phyloP scores from a whole-genome alignment of 1,140 invertebrate species.

The Sarcophaga bullata region DNA sequence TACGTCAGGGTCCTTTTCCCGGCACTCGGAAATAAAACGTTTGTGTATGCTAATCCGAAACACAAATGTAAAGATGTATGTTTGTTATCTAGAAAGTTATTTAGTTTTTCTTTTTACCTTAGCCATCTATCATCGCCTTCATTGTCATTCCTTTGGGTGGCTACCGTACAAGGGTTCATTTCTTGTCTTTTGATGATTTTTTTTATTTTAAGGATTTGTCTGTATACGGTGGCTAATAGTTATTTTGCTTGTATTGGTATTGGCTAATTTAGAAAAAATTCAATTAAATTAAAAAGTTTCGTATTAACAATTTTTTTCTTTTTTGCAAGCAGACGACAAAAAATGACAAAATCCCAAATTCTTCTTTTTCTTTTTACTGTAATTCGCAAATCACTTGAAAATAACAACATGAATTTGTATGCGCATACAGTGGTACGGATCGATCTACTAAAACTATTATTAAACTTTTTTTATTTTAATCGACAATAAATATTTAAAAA shows the following conservation, averaged over 20 bases:
- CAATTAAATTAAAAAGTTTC: neutral
- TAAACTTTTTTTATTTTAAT: too few relatives aligned
- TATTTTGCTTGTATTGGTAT: neutral
- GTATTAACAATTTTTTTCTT: neutral
- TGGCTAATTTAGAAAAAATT: neutral
- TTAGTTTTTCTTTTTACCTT: constrained; percentile 27
- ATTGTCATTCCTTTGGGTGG: constrained; percentile 71
- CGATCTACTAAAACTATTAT: neutral
- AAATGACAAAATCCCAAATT: constrained; percentile 20
- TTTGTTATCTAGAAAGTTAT: neutral
- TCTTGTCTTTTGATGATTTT: neutral
- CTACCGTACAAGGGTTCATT: constrained; percentile 72
- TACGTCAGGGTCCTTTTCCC: constrained; percentile 90
- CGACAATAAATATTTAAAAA: too few relatives aligned
- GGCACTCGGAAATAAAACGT: constrained; percentile 81
- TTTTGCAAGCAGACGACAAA: constrained; percentile 9
- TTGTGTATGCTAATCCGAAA: constrained; percentile 70
- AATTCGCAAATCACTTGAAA: neutral
- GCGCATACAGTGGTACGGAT: neutral
- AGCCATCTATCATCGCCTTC: constrained; percentile 63
- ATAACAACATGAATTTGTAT: neutral
- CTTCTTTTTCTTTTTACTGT: neutral
- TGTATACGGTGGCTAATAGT: neutral
- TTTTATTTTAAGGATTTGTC: neutral
- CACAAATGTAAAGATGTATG: neutral